Evolutionary conservation across 2,113 vertebrate genomes (phyloP), one percentile per base, ranked within the genome.

Genomic region (Bubo blakistoni): DNA sequence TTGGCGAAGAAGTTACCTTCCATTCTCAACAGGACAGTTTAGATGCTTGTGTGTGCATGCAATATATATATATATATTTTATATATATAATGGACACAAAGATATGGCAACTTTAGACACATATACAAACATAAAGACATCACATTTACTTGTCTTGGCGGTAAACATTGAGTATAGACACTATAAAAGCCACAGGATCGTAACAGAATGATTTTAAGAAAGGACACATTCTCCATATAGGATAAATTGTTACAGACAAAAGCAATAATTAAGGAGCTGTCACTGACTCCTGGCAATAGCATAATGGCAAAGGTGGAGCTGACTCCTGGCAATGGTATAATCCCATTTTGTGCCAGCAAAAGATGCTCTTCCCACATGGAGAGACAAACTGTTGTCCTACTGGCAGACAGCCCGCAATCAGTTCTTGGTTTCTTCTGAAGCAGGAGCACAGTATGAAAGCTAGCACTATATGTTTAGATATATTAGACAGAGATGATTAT

Each of bases 371-470:
- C 77, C 65, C 72, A 55, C 82, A 58, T 3, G 61, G 59, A 91
- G 62, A 89, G 17, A 90, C 36, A 26, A 91, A 87, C 71, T 66
- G 76, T 57, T 92, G 51, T n/a, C 47, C 77, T 25, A 7, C 65
- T 93, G 92, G 91, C 90, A 97, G 74, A 47, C 80, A 91, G 87
- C 71, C 84, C 76, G 81, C 72, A 83, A 44, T 9, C 83, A 69
- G 19, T 46, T 76, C 92, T 76, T 86, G 70, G 40, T 63, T 79
- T 3, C 55, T 91, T 47, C 73, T 81, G 34, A 71, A 72, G 40
- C 34, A 85, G 89, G 65, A 78, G 57, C 67, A 81, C 67, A 62
- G 78, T 15, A 66, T 11, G 44, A n/a, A 87, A 67, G 51, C 22
- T 44, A 69, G n/a, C 13, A 66, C 22, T 44, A 32, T 0, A 9